Conservation (phyloP, 2,888 invertebrate species). For the Chalcosyrphus nemorum region DNA sequence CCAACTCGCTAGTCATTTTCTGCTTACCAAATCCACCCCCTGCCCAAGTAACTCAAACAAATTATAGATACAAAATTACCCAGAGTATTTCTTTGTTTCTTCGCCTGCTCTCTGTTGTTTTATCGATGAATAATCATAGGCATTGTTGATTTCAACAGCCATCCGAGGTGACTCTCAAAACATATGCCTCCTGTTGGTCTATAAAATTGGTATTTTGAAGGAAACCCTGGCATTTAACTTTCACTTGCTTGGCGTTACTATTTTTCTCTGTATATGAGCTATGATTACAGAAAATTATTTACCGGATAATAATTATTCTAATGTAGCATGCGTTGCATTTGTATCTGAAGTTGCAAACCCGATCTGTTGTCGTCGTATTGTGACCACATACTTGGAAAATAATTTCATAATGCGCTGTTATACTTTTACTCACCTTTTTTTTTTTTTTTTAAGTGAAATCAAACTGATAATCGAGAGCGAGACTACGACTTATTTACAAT, state of each 20-base stretch:
- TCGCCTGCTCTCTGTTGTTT: slow-evolving; percentile 3
- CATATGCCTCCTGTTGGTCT: not conserved
- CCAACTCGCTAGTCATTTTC: not conserved
- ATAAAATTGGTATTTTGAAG: slow-evolving; percentile 44
- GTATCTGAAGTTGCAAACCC: slow-evolving; percentile 13
- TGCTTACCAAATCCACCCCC: too few relatives aligned
- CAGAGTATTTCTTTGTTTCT: slow-evolving; percentile 52
- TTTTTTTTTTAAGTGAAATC: slow-evolving; percentile 9
- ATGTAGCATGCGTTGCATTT: slow-evolving; percentile 42
- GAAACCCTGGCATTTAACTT: slow-evolving; percentile 62
- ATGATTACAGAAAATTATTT: slow-evolving; percentile 45
- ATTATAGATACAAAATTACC: not conserved
- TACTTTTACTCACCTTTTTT: slow-evolving; percentile 8
- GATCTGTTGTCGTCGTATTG: slow-evolving; percentile 10
- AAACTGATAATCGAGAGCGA: slow-evolving; percentile 26
- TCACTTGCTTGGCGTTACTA: slow-evolving; percentile 32
- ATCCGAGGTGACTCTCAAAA: not conserved
- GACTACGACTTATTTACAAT: slow-evolving; percentile 2
- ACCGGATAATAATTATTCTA: slow-evolving; percentile 54
- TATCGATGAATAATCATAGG: slow-evolving; percentile 39
- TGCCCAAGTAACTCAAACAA: not conserved
- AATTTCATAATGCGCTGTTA: slow-evolving; percentile 34
- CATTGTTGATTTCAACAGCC: slow-evolving; percentile 32
- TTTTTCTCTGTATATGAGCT: slow-evolving; percentile 25
- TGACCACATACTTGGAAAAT: slow-evolving; percentile 36